Base-by-base conservation (phyloP, 2,797 vertebrate genomes). In the Anableps anableps region DNA sequence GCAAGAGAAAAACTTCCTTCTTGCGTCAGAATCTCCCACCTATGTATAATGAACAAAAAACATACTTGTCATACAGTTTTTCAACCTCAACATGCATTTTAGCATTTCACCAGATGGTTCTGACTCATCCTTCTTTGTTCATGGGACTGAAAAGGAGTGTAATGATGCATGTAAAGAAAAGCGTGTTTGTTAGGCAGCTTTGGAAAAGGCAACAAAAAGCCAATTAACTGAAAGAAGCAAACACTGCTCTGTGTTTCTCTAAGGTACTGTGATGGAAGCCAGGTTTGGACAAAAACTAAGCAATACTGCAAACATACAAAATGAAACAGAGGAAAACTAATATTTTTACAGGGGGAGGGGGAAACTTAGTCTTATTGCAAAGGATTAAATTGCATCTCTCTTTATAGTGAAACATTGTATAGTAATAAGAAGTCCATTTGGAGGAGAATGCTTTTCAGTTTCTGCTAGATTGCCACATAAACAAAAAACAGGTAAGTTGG, bases 121-220 rank as follows among this genome's bases (percentile, higher is more conserved):
- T 80, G 83, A 88, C 82, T 86, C 86, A 86, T 77, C 11, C 34
- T 26, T 82, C 74, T 34, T 81, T 90, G 74, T 84, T 64, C 34
- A 58, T 55, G 78, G 53, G 29, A 9, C 36, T 74, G 77, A 82
- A 77, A 58, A 60, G 47, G 29, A 79, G 53, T 78, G 62, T 79
- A 82, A 88, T 73, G 64, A 78, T 79, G 45, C 77, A 43, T 79
- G 73, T 84, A 75, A 84, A 90, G 76, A 48, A 84, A 78, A 9
- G 1, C 77, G 82, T 83, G 45, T 83, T 87, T 86, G 45, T 72
- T 72, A 62, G 62, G 76, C 76, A 78, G 72, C 82, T 34, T 77
- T 80, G 71, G 36, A 78, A 82, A 29, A 74, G 74, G 68, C 80
- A 80, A 73, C 60, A 80, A 86, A 72, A 70, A 85, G 70, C 72